A percentile compares a stretch with the other conserved stretches of the same genome.
Evolutionary conservation across 2,797 vertebrate species (phyloP).

Genomic region (Steatocranus sp.): DNA sequence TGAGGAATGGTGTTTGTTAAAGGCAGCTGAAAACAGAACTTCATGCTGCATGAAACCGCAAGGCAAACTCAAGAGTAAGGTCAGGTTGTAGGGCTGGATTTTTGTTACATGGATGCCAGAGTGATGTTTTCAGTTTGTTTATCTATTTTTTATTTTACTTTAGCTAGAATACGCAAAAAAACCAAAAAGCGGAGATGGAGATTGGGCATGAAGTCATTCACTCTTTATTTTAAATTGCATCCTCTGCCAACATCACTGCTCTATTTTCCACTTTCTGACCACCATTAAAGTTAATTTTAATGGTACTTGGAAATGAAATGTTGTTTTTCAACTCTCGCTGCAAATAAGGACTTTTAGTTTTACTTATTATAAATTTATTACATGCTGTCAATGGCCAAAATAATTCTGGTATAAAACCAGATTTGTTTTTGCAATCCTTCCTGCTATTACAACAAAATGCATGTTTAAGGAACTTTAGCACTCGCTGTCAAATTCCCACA

Average conservation of each 20-base stretch:
- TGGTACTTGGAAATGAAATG: not conserved
- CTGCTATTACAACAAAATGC: not conserved
- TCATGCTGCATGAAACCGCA: not conserved
- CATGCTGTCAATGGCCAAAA: not conserved
- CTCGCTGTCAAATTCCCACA: not conserved
- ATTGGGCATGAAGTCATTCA: not conserved
- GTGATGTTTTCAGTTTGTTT: not conserved
- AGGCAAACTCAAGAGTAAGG: not conserved
- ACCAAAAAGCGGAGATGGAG: not conserved
- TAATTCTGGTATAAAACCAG: not conserved
- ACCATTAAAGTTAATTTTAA: not conserved
- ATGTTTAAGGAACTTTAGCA: not conserved
- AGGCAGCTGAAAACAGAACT: not conserved
- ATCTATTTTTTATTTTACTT: not conserved
- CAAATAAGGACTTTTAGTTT: not conserved
- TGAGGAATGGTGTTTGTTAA: not conserved
- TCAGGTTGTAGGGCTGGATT: not conserved
- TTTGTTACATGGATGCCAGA: not conserved
- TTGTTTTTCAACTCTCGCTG: not conserved
- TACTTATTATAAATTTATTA: not conserved
- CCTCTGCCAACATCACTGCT: not conserved
- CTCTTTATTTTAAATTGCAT: not conserved
- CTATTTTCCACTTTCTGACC: not conserved
- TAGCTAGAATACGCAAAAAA: accelerated
- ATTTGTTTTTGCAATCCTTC: not conserved